Percentiles rank a stretch among this genome's conserved stretches.
phyloP scores from a whole-genome alignment of 2,888 invertebrate genomes.

The Drosophila mulleri region DNA sequence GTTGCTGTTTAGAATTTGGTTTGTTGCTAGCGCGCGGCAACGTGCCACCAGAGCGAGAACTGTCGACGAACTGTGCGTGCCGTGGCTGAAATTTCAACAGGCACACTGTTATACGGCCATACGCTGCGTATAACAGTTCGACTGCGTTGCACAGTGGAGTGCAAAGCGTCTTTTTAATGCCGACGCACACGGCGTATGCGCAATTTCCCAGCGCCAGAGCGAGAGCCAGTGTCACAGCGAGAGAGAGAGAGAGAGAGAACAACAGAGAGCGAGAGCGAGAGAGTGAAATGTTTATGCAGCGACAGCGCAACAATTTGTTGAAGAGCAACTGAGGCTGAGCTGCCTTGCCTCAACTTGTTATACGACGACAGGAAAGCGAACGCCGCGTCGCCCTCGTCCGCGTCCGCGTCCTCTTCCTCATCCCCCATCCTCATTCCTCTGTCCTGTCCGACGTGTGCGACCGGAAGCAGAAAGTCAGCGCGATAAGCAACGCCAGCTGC shows the following conservation, averaged over 20 bases:
- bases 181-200: constrained; percentile 75
- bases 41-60: constrained; percentile 68
- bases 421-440: neutral
- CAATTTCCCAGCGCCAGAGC: constrained; percentile 44
- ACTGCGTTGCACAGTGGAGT: constrained; percentile 68
- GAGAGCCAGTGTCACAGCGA: neutral
- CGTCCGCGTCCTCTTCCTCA: constrained; percentile 5
- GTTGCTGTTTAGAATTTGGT: constrained; percentile 3
- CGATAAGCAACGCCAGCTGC: constrained; percentile 66
- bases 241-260: constrained; percentile 1
- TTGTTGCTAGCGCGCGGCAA: constrained; percentile 45
- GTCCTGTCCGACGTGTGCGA: constrained; percentile 62
- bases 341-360: constrained; percentile 44
- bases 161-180: constrained; percentile 11
- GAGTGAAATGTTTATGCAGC: constrained; percentile 58
- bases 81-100: constrained; percentile 56
- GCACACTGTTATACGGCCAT: constrained; percentile 67
- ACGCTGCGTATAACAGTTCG: constrained; percentile 21
- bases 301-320: constrained; percentile 77
- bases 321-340: constrained; percentile 51
- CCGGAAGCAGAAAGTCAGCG: constrained; percentile 77
- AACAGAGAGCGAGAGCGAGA: constrained; percentile 13
- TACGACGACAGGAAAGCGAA: constrained; percentile 41
- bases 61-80: constrained; percentile 73
- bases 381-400: constrained; percentile 12